Base-by-base conservation (phyloP, 1,140 invertebrate species). In the Penaeus vannamei region DNA sequence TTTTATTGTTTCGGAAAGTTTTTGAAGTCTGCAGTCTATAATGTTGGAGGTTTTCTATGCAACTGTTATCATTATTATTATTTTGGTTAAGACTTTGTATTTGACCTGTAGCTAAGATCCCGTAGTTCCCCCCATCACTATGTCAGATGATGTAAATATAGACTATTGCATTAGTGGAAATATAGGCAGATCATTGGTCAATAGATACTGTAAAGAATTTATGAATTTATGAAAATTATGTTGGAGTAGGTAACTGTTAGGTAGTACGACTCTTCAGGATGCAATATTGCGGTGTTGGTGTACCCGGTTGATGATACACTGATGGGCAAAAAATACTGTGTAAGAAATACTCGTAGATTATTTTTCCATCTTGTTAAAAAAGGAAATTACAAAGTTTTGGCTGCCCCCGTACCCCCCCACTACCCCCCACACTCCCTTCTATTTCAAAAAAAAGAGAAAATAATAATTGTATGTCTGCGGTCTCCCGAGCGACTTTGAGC, bases 331-430 rank as follows among this genome's bases (percentile, higher is more conserved):
- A 72, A 72, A 72, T 72, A 72, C 29, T 76, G 42, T 32, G 26
- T 76, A 76, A 76, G 29, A 76, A 76, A 32, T 84, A 69, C 64
- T 53, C 69, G 61, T 84, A 84, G 83, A 84, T 84, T 84, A 84
- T 84, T 84, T 84, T 84, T 84, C 36, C 83, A 84, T 84, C 83
- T 84, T 84, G 83, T 84, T 84, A 84, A 84, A 46, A 42, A 53
- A 53, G 53, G 83, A 64, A 46, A 84, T 66, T 84, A 84, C 29
- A 46, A 84, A 84, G 82, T 66, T 66, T 42, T 84, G 83, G 83
- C 83, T 69, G 83, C 83, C 83, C 83, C 61, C 61, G 42, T 17
- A 12, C 14, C 12, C 32, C 77, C 32, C 36, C 36, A 7, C 19
- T 14, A 7, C 32, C 77, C 77, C 77, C 36, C 77, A 29, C 76